Base-by-base conservation (phyloP, 2,797 vertebrate genomes). In the Anguilla anguilla region DNA sequence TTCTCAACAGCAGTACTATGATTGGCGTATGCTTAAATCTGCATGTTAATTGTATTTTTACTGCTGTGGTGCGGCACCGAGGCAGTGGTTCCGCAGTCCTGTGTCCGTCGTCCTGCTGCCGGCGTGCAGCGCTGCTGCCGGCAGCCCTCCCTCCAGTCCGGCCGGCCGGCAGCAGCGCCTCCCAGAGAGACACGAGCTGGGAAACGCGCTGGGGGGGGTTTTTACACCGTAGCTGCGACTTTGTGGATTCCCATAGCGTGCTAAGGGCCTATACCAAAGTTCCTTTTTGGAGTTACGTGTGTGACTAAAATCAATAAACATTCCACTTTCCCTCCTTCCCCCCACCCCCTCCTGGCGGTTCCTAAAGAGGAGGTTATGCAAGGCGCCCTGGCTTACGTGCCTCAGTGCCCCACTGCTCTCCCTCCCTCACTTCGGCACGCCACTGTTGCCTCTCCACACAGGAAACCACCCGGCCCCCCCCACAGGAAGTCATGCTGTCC, bases 281-380 rank as follows among this genome's bases (percentile, higher is more conserved):
- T 97, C 94, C 94, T 94, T 92, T 96, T 95, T 90, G 93, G 93
- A 94, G 94, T 92, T 79, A 86, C 89, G 94, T 96, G 95, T 97
- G 96, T 96, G 96, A 96, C 96, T 96, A 95, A 97, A 96, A 95
- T 96, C 95, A 95, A 95, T 97, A 96, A 98, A 97, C 96, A 96
- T 91, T 86, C 57, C 85, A 22, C 22, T 79, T 51, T 55, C 84
- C 39, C 69, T 39, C 22, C 89, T 87, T 11, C 13, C 55, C 13
- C 64, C 7, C 28, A 13, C 77, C 49, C 17, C 39, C 90, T 19
- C 77, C 84, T 90, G 89, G 91, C 89, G 93, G 90, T 89, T 93
- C 85, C 72, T 94, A 89, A 94, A 94, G 79, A 83, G 55, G 94
- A 92, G 88, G 91, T 97, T 96, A 93, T 90, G 94, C 93, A 96